Base-by-base conservation (phyloP, 2,888 invertebrate genomes). In the Miltochrista miniata region DNA sequence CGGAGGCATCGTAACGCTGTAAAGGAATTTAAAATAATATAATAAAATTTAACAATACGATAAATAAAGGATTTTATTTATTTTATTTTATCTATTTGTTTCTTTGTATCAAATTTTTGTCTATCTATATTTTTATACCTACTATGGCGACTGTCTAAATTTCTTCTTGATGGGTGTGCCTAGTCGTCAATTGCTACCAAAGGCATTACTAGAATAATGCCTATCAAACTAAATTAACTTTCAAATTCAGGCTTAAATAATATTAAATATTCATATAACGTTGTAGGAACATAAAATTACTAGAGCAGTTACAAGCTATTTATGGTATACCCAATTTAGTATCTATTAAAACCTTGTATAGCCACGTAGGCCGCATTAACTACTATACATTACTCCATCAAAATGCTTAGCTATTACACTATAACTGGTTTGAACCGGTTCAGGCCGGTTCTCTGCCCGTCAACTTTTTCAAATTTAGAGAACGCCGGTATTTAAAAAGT, bases 401-500 rank as follows among this genome's bases (percentile, higher is more conserved):
- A 45, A 51, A 48, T 47, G 42, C 49, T 51, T 48, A 51, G 41
- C 50, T 34, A 59, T 55, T 54, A 56, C 45, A 55, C 44, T 45
- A 15, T n/a, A 62, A 65, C 62, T 38, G 46, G 67, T 61, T 58
- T 9, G 1, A 50, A 61, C 69, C 61, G 59, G 66, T 66, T 47
- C 45, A n/a, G 43, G 37, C 56, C 46, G 63, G 58, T 61, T 52
- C 48, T 57, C 48, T 56, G 57, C 61, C 67, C 61, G 65, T 68
- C 64, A 70, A 60, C 63, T 59, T 61, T 68, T 69, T 60, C 43
- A 58, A 61, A 60, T 68, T 71, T 71, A 54, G 54, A 61, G 59
- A 66, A 64, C 66, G 64, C 58, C 48, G 55, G 61, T 61, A 56
- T 71, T 68, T 63, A 71, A 64, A 66, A 64, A 66, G 64, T 70